These are phyloP conservation scores for Thymelicus acteon DNA, from an alignment of 2,888 invertebrate species.

Conservation along the genomic window DNA sequence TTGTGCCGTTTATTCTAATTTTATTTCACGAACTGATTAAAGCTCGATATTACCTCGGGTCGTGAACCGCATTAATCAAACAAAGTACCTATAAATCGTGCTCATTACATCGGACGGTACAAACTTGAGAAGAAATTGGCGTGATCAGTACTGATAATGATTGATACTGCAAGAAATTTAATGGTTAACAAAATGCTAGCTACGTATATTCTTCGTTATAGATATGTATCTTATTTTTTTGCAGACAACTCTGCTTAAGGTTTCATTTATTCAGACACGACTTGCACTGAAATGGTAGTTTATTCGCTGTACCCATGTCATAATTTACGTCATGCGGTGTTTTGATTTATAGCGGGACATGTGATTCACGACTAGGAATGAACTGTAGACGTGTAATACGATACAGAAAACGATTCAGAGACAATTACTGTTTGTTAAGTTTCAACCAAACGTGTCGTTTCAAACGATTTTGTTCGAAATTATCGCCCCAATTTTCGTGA, in stretches of 20 bases:
- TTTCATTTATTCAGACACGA: slow-evolving; percentile 1
- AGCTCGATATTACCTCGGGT: slow-evolving; percentile 22
- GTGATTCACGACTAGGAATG: slow-evolving; percentile 29
- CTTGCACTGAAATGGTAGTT: slow-evolving; percentile 11
- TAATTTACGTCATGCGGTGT: slow-evolving; percentile 23
- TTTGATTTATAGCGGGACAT: slow-evolving; percentile 27
- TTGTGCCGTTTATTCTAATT: slow-evolving; percentile 25
- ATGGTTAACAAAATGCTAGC: background rate
- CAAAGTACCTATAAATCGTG: slow-evolving; percentile 18
- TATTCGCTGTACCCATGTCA: slow-evolving; percentile 22
- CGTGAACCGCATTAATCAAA: slow-evolving; percentile 27
- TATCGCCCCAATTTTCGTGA: slow-evolving; percentile 33
- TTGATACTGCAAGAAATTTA: background rate
- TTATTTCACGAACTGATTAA: slow-evolving; percentile 21
- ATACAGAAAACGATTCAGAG: slow-evolving; percentile 17
- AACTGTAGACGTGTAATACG: slow-evolving; percentile 14
- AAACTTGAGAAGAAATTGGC: background rate
- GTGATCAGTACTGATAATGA: background rate
- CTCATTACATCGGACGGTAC: slow-evolving; percentile 9
- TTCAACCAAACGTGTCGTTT: slow-evolving; percentile 29
- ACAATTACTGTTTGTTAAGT: slow-evolving; percentile 31
- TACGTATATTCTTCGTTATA: background rate
- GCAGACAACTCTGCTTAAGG: slow-evolving; percentile 1
- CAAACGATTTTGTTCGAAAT: slow-evolving; percentile 27
- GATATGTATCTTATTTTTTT: background rate